These are phyloP conservation scores for Motacilla tschutschensis DNA, from an alignment of 2,113 vertebrate genomes.

Conservation along the genomic window DNA sequence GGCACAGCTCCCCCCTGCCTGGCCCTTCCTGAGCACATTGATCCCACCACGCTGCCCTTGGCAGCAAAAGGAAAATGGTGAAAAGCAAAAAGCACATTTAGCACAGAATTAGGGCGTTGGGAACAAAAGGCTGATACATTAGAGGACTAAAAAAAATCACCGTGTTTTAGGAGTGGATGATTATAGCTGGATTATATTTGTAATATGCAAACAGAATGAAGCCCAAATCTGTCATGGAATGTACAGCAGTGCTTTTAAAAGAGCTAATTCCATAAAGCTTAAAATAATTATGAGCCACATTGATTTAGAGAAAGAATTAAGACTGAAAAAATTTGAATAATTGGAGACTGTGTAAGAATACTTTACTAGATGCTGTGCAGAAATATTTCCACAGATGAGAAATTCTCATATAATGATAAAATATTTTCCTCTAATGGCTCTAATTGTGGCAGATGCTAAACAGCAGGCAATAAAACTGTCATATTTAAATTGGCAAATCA, in stretches of 20 bases:
- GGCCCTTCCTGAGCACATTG: not conserved
- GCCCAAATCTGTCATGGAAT: constrained; percentile 18
- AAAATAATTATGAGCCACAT: constrained; percentile 34
- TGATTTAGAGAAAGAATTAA: constrained; percentile 38
- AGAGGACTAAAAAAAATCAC: not conserved
- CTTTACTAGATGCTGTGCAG: not conserved
- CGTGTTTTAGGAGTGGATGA: not conserved
- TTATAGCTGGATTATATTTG: constrained; percentile 28
- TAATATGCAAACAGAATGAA: not conserved
- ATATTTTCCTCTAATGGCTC: constrained; percentile 1
- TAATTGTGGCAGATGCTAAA: constrained; percentile 27
- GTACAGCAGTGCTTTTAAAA: constrained; percentile 3
- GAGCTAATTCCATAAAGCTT: constrained; percentile 21
- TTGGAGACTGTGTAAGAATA: not conserved
- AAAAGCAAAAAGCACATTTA: not conserved
- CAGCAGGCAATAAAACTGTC: constrained; percentile 23
- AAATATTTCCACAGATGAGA: constrained; percentile 23
- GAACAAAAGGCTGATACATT: not conserved
- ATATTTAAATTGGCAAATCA: constrained; percentile 4
- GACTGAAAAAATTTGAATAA: constrained; percentile 5
- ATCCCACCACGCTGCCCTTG: not conserved
- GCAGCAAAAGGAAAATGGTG: not conserved
- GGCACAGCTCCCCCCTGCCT: not conserved
- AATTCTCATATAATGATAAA: constrained; percentile 15
- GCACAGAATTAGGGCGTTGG: not conserved